These are phyloP conservation scores for Gambusia yucatana DNA, from an alignment of 2,797 vertebrate species.

Conservation along the genomic window DNA sequence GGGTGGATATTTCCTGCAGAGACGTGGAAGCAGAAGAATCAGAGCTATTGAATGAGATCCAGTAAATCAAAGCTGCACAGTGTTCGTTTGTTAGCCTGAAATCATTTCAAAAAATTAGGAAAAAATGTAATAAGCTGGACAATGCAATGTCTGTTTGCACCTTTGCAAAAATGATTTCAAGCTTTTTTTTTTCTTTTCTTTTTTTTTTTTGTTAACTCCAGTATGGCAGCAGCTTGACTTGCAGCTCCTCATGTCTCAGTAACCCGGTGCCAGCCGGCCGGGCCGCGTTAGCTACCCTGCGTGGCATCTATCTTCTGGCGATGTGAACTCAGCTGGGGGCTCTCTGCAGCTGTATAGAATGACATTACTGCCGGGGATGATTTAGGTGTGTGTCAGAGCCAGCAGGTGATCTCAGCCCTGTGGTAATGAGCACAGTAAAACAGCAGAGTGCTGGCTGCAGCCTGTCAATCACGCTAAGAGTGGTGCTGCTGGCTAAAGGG, in stretches of 20 bases:
- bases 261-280: neutral
- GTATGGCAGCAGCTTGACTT: too few species aligned
- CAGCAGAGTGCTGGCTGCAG: constrained; percentile 68
- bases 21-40: neutral
- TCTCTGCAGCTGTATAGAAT: constrained; percentile 36
- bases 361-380: constrained; percentile 69
- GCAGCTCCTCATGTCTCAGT: neutral
- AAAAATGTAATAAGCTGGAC: neutral
- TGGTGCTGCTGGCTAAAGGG: constrained; percentile 74
- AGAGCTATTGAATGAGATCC: neutral
- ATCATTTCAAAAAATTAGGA: neutral
- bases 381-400: constrained; percentile 76
- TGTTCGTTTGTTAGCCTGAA: neutral
- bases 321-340: constrained; percentile 43
- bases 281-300: neutral
- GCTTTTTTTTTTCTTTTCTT: neutral
- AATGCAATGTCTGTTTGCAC: neutral
- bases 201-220: too few species aligned
- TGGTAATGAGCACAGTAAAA: constrained; percentile 80
- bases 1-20: neutral
- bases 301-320: constrained; percentile 48
- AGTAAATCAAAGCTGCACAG: neutral
- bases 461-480: constrained; percentile 81
- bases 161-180: neutral
- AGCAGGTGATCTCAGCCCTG: constrained; percentile 79